A percentile compares a stretch with the other conserved stretches of the same genome.
phyloP scores from a whole-genome alignment of 1,140 invertebrate species.

The Atta colombica region DNA sequence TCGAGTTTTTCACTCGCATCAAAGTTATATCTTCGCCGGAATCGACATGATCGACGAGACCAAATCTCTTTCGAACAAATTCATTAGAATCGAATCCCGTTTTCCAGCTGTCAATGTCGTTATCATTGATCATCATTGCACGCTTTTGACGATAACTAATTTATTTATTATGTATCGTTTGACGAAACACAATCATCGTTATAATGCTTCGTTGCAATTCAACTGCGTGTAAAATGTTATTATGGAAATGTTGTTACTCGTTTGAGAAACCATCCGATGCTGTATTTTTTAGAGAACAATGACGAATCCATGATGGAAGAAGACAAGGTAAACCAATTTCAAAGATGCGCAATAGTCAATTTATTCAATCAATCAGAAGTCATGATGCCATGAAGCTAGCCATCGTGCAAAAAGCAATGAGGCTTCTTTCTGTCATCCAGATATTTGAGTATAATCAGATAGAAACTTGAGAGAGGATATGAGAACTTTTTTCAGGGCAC shows the following conservation, averaged over 20 bases:
- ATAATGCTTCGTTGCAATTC: slow-evolving; percentile 2
- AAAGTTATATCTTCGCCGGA: neutral
- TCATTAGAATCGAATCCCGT: slow-evolving; percentile 22
- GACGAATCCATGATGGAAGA: slow-evolving; percentile 49
- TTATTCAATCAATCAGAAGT: too few species aligned
- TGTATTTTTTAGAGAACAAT: slow-evolving; percentile 68
- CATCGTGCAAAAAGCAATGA: too few species aligned
- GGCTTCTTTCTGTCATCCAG: too few species aligned
- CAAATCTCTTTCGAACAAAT: neutral
- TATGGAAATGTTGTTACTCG: slow-evolving; percentile 2
- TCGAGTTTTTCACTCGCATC: slow-evolving; percentile 29
- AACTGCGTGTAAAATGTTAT: neutral
- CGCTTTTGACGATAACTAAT: slow-evolving; percentile 10
- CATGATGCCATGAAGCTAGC: too few species aligned
- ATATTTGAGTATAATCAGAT: too few species aligned
- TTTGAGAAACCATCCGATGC: slow-evolving; percentile 32
- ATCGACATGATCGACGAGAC: neutral
- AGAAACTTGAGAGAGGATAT: too few species aligned
- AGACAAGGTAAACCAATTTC: too few species aligned
- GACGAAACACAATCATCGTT: slow-evolving; percentile 15
- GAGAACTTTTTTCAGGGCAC: too few species aligned
- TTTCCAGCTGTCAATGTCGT: slow-evolving; percentile 71
- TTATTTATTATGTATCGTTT: slow-evolving; percentile 18
- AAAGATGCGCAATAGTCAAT: too few species aligned
- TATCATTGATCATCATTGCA: slow-evolving; percentile 72